These are phyloP conservation scores for Neosilurus hyrtlii DNA, from an alignment of 2,797 vertebrate genomes.

Conservation along the genomic window DNA sequence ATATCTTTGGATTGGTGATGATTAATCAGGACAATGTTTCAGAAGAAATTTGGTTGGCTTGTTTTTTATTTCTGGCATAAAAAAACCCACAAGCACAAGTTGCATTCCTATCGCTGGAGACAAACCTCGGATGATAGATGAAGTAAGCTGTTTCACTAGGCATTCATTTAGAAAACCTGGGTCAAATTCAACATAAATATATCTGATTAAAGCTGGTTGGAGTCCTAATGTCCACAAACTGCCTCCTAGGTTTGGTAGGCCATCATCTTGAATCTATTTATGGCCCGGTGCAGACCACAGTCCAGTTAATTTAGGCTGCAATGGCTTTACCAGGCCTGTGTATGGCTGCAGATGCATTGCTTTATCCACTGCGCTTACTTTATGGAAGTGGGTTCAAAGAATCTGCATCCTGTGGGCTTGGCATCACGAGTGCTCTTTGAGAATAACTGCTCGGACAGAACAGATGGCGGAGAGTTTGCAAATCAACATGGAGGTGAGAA, in stretches of 20 bases:
- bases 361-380: constrained; percentile 26
- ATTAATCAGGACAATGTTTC: constrained; percentile 45
- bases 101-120: background rate
- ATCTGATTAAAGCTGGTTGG: constrained; percentile 55
- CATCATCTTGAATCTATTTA: constrained; percentile 56
- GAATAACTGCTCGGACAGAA: constrained; percentile 29
- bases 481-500: constrained; percentile 38
- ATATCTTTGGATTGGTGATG: constrained; percentile 47
- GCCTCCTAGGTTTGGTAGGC: constrained; percentile 46
- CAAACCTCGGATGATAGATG: constrained; percentile 21
- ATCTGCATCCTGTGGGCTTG: constrained; percentile 2
- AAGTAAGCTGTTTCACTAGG: constrained; percentile 23
- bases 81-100: background rate
- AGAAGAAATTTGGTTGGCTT: constrained; percentile 21
- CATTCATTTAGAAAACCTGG: constrained; percentile 47
- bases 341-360: constrained; percentile 34
- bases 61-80: background rate
- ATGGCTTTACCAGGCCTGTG: constrained; percentile 49
- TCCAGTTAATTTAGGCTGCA: constrained; percentile 45
- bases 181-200: constrained; percentile 52
- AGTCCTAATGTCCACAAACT: constrained; percentile 45
- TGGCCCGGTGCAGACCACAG: constrained; percentile 36
- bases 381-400: constrained; percentile 31
- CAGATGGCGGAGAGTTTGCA: constrained; percentile 29
- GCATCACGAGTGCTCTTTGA: background rate